Evolutionary conservation across 2,113 vertebrate genomes (phyloP), one percentile per base, ranked within the genome.

Genomic region (Cyanocitta stelleri): DNA sequence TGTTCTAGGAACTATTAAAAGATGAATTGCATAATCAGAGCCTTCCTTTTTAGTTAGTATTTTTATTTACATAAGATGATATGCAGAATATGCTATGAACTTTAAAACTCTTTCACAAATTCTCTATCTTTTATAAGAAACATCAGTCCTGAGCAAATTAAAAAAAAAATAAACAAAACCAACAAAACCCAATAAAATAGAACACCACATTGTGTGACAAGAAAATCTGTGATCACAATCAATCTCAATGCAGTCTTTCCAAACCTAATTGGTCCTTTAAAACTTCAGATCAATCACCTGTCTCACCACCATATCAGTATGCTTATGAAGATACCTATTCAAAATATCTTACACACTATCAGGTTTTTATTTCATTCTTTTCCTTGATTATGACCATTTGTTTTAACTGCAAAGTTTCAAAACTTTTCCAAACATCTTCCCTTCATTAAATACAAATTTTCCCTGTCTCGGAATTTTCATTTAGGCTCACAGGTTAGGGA

Each of bases 91-190:
- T 54, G 4, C 4, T 51, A 59, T 12, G 35, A 54, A 16, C 6
- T 46, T 75, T 54, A 44, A 20, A 67, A 59, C 6, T 49, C 14
- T 54, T 75, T 55, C 46, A 59, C 1, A 76, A 63, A 76, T 69
- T 77, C 9, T 52, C 17, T 58, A 0, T 62, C 2, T 85, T 62
- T 85, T 61, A 9, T 83, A 67, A 51, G 46, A 82, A 82, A 67
- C 0, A 46, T 37, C 3, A 2, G 7, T 49, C 13, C 19, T 22
- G 4, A 29, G 8, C 1, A 0, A 71, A 62, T 61, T 46, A 4
- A 61, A 52, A 58, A 58, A 58, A n/a, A 71, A 55, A 39, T 6
- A 18, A 84, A 18, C 5, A 52, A 52, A 78, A 29, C 1, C 12
- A 37, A 26, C 8, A 39, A 71, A 37, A 7, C 3, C 5, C 4